Evolutionary conservation across 2,797 vertebrate genomes (phyloP).

Genomic region (Muscicapa comitata): DNA sequence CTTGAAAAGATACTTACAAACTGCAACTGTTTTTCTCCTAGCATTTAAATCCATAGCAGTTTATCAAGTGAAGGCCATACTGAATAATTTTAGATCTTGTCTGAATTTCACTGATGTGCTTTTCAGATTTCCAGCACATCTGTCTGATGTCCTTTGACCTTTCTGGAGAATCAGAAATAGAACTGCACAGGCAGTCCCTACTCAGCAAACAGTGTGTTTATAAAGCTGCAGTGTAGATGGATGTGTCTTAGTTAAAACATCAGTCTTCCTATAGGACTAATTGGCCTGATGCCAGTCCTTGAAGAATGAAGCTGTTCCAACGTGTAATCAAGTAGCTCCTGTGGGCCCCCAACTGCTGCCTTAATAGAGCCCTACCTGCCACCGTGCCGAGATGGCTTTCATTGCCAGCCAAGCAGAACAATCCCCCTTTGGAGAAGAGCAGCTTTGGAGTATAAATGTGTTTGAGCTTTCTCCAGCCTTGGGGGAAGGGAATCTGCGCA

Average conservation of each 20-base stretch:
- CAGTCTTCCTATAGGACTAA: slow-evolving; percentile 51
- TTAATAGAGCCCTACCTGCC: slow-evolving; percentile 62
- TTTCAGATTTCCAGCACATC: neutral
- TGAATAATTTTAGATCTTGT: neutral
- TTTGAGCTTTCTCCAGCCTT: slow-evolving; percentile 23
- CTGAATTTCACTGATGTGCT: neutral
- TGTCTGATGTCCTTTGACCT: neutral
- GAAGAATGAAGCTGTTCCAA: slow-evolving; percentile 65
- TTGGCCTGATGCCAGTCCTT: slow-evolving; percentile 51
- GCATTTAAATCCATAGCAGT: neutral
- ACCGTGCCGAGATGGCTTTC: neutral
- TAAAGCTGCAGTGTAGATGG: slow-evolving; percentile 26
- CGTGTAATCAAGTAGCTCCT: slow-evolving; percentile 63
- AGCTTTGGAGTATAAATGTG: slow-evolving; percentile 36
- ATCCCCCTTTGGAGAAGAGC: slow-evolving; percentile 50
- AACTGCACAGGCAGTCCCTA: neutral
- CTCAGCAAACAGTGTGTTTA: neutral
- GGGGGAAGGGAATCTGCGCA: neutral
- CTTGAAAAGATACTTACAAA: neutral
- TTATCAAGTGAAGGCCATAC: neutral
- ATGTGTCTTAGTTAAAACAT: slow-evolving; percentile 54
- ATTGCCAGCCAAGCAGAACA: slow-evolving; percentile 62
- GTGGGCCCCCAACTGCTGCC: slow-evolving; percentile 44
- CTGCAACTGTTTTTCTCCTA: neutral
- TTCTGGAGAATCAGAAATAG: slow-evolving; percentile 5